Base-by-base conservation (phyloP, 1,140 invertebrate species). In the Lordiphosa stackelbergi region DNA sequence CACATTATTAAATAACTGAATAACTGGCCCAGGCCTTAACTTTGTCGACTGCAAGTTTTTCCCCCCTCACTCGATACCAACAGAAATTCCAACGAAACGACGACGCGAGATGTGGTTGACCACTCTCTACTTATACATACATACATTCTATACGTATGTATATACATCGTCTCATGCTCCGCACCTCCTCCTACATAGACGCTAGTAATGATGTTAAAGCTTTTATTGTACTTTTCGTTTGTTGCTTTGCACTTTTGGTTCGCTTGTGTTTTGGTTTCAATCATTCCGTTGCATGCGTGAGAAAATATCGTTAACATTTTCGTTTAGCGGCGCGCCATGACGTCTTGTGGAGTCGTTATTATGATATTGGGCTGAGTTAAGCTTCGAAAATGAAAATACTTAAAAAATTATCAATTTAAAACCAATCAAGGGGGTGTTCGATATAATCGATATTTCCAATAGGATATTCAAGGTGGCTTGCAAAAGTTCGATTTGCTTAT, bases 251-350 rank as follows among this genome's bases (percentile, higher is more conserved):
- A 22, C 38, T 13, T 52, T 49, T 41, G 55, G 49, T 40, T 16
- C 38, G 57, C 35, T 38, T 51, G 35, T 35, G 35, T 24, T 53
- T 47, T 64, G 36, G 48, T 38, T 34, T 53, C 40, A 51, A 9
- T 49, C 13, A 48, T 43, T 52, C 42, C 51, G 13, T 43, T 68
- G 47, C n/a, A 37, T 66, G 48, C 70, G 59, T 79, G 73, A 37
- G 56, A 46, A 66, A 61, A 59, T 43, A 43, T 66, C 57, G 36
- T 74, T 43, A 59, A 58, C 40, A 47, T 66, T 61, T 57, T 68
- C 49, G 47, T 58, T 54, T 51, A 51, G 22, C 28, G 28, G 6
- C 28, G 28, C 28, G 28, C 28, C 28, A 31, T 31, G 28, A 31
- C 28, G 28, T 31, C 28, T 31, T 31, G 28, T 2, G 7, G 7